These are phyloP conservation scores for Syngnathoides biaculeatus DNA, from an alignment of 2,113 vertebrate species.

Conservation along the genomic window DNA sequence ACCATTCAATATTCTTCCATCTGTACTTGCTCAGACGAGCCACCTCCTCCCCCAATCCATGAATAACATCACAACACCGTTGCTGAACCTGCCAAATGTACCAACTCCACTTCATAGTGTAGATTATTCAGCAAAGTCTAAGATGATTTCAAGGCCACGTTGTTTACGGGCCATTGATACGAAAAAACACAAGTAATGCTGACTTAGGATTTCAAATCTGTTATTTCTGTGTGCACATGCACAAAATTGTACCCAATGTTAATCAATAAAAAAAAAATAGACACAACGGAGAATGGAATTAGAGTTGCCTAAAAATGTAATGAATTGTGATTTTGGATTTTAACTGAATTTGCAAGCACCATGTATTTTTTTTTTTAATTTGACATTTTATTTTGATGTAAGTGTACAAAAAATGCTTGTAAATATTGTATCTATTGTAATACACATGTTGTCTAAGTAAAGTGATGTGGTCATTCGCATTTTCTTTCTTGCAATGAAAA, in stretches of 20 bases:
- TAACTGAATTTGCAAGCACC: background rate
- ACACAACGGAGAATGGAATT: background rate
- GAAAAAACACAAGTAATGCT: constrained; percentile 22
- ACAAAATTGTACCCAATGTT: background rate
- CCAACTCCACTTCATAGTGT: background rate
- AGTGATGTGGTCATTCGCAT: background rate
- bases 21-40: background rate
- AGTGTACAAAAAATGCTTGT: constrained; percentile 21
- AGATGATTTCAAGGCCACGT: constrained; percentile 30
- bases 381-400: constrained; percentile 16
- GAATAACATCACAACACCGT: background rate
- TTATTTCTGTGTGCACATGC: background rate
- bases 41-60: constrained; percentile 17
- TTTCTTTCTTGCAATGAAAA: background rate
- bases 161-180: constrained; percentile 60
- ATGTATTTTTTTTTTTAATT: background rate
- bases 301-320: background rate
- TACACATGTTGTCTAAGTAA: constrained; percentile 6
- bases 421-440: constrained; percentile 16
- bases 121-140: constrained; percentile 22
- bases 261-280: background rate
- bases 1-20: constrained; percentile 27
- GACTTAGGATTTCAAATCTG: background rate
- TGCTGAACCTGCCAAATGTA: background rate
- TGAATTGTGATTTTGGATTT: background rate